phyloP scores from a whole-genome alignment of 2,888 invertebrate species.

The Dynastes hyllus region DNA sequence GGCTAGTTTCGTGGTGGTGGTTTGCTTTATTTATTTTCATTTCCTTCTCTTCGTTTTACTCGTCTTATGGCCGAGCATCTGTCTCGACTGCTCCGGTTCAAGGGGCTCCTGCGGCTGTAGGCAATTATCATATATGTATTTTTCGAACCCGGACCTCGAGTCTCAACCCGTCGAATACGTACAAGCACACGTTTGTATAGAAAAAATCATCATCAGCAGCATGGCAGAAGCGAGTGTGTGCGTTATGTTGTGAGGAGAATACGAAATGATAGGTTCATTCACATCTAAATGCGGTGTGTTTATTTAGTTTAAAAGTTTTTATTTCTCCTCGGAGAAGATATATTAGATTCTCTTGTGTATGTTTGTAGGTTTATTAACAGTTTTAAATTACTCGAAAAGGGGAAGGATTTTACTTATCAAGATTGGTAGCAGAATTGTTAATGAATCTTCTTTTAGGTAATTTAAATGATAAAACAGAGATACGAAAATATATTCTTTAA shows the following conservation, averaged over 20 bases:
- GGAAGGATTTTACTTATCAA: no score
- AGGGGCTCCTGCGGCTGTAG: slow-evolving; percentile 20
- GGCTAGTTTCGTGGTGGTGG: neutral
- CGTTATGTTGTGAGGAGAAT: slow-evolving; percentile 30
- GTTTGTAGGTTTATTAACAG: neutral
- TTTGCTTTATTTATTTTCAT: slow-evolving; percentile 13
- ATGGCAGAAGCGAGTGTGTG: slow-evolving; percentile 6
- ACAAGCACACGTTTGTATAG: neutral
- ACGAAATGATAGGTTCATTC: slow-evolving; percentile 38
- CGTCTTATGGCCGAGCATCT: neutral
- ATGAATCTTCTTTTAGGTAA: no score
- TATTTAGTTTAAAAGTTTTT: slow-evolving; percentile 11
- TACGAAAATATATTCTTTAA: no score
- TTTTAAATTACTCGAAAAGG: no score
- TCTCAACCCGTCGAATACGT: neutral
- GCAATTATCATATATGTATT: slow-evolving; percentile 28
- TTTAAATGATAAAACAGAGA: no score
- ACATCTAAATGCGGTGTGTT: slow-evolving; percentile 12
- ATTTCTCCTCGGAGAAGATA: neutral
- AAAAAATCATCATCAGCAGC: slow-evolving; percentile 32
- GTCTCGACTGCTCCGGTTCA: neutral
- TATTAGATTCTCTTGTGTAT: neutral
- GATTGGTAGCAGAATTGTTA: no score
- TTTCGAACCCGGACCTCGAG: slow-evolving; percentile 28
- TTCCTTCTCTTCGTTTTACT: slow-evolving; percentile 14